Base-by-base conservation (phyloP, 30 jellyfish, hydroid and myxozoan genomes). In the Catostylus mosaicus region DNA sequence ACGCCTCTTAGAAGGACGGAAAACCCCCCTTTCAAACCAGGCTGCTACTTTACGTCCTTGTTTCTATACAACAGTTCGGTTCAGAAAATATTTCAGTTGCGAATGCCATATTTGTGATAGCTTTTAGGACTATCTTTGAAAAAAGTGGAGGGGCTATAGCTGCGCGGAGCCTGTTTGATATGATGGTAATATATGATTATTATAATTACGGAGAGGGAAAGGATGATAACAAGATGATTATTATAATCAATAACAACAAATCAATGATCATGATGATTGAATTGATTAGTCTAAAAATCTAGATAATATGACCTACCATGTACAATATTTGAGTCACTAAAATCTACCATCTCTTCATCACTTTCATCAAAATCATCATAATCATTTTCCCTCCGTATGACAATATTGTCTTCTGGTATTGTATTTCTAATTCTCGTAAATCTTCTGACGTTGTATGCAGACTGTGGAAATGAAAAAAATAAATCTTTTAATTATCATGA, bases 401-500 rank as follows among this genome's bases (percentile, higher is more conserved):
- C 32, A 24, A 76, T 36, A 40, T 57, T 32, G 18, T 34, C 88
- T 57, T 76, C 76, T 26, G 16, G 26, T 40, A 22, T 11, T 18
- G 23, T 33, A 29, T 18, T 76, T 34, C 22, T 22, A 2, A 20
- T 18, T 4, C 66, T 68, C 8, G 85, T 45, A 34, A 23, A 26
- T 1, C 82, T 59, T 34, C 52, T 40, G 48, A 82, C 92, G 10
- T 52, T 54, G 71, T 82, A 82, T 27, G 92, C 92, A 68, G 76
- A 74, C 92, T 82, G 67, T 18, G 9, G n/a, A 50, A 27, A 5
- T 2, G 19, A 73, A 43, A 14, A 34, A 16, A n/a, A n/a, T n/a
- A n/a, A n/a, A n/a, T n/a, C n/a, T n/a, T n/a, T n/a, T n/a, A n/a
- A n/a, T n/a, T n/a, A n/a, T n/a, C n/a, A n/a, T n/a, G n/a, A n/a